phyloP scores from a whole-genome alignment of 53 echinoderm and acorn worm species.

The Luidia sarsii region DNA sequence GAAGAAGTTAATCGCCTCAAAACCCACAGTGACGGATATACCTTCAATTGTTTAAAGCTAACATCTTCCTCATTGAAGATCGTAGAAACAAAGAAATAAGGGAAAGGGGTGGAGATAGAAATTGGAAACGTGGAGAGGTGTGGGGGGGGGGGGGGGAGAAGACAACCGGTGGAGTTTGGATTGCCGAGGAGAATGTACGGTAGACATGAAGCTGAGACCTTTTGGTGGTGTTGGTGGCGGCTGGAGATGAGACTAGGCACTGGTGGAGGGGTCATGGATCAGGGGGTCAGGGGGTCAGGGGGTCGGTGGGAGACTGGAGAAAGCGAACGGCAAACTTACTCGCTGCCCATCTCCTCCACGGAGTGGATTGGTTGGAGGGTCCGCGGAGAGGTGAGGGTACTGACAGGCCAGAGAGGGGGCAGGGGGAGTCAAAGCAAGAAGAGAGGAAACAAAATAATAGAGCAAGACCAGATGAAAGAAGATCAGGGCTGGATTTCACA shows the following conservation, averaged over 20 bases:
- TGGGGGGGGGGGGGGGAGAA: too few relatives aligned
- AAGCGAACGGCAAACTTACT: conserved; percentile 30
- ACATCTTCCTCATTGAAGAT: too few relatives aligned
- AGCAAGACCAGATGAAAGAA: background rate
- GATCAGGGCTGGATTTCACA: too few relatives aligned
- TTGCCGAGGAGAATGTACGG: too few relatives aligned
- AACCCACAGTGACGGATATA: too few relatives aligned
- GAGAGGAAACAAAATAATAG: background rate
- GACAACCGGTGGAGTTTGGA: too few relatives aligned
- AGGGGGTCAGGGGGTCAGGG: background rate
- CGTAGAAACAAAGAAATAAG: too few relatives aligned
- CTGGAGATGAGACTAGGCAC: conserved; percentile 4
- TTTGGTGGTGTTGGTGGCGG: background rate
- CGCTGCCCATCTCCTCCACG: conserved; percentile 10
- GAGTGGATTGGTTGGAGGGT: conserved; percentile 21
- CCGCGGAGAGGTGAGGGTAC: conserved; percentile 24
- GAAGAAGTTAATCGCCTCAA: too few relatives aligned
- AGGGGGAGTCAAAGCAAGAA: background rate
- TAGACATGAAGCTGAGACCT: too few relatives aligned
- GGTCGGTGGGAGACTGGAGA: background rate
- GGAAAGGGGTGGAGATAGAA: too few relatives aligned
- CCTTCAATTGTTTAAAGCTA: too few relatives aligned
- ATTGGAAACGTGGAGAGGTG: too few relatives aligned
- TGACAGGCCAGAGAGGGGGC: conserved; percentile 1
- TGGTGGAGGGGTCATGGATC: background rate